Base-by-base conservation (phyloP, 2,888 invertebrate genomes). In the Glyphotaelius pellucidus region DNA sequence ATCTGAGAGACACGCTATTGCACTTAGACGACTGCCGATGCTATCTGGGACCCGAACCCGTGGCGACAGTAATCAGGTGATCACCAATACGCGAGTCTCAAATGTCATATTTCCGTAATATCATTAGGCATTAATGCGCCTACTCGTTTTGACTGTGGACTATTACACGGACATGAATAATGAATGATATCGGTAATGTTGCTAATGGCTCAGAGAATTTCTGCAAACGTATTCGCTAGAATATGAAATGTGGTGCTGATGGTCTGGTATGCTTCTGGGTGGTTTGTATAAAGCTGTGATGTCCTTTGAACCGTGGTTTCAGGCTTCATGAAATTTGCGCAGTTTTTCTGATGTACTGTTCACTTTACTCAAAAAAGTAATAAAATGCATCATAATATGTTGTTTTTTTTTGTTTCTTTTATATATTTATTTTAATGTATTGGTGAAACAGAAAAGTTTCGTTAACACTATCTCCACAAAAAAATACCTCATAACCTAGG, bases 1-100 rank as follows among this genome's bases (percentile, higher is more conserved):
- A 93, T 93, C 93, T 92, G 88, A 19, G 42, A 88, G 92, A 93
- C 93, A 93, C 91, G 92, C 92, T 92, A 93, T 92, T 92, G 92
- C 93, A 93, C 93, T 93, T 93, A 93, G 92, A 79, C 90, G 89
- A 83, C 86, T 90, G 91, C 91, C 89, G 88, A 79, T 89, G 89
- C 88, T 89, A 80, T 80, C 80, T 30, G 89, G 32, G 89, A 47
- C 52, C 85, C 79, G 67, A 9, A 81, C 90, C n/a, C 42, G 81
- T 52, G 80, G 81, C 91, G 88, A 89, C 88, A 80, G 25, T 67
- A 25, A 67, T 67, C 67, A 67, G 67, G 9, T n/a, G 25, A 67
- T 67, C 80, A 25, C 38, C 1, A 79, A 32, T 35, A 32, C 12
- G 79, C 35, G 15, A 79, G 80, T 25, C 35, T 89, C 79, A 32